Evolutionary conservation across 2,888 invertebrate genomes (phyloP).

Genomic region (Tryphoninae sp.): DNA sequence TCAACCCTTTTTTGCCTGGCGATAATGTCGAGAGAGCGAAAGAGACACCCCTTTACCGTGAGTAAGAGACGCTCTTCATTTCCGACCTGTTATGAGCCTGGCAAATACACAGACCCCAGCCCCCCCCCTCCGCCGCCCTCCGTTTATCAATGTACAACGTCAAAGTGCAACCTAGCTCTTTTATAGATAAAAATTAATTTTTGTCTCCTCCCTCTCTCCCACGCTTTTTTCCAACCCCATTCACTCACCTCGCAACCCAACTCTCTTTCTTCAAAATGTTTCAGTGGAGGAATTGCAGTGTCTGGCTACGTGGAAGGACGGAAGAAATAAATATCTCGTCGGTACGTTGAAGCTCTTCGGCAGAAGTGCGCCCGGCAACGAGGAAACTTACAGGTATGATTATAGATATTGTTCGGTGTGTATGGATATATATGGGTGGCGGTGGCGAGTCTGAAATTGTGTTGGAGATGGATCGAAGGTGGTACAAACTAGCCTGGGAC

Average conservation of each 20-base stretch:
- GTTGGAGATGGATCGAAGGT: slow-evolving; percentile 48
- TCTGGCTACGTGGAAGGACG: slow-evolving; percentile 92
- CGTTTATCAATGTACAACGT: background rate
- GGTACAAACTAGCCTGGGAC: slow-evolving; percentile 10
- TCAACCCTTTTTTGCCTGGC: slow-evolving; percentile 48
- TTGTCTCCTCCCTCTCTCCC: slow-evolving; percentile 1
- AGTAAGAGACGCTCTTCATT: background rate
- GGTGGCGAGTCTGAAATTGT: slow-evolving; percentile 15
- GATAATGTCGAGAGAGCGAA: background rate
- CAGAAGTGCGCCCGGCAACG: slow-evolving; percentile 84
- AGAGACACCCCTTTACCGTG: slow-evolving; percentile 6
- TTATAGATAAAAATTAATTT: slow-evolving; percentile 32
- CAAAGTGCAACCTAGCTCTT: slow-evolving; percentile 35
- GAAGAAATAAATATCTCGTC: slow-evolving; percentile 89
- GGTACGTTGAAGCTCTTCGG: slow-evolving; percentile 87
- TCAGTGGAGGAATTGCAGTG: slow-evolving; percentile 91
- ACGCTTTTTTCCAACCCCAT: slow-evolving; percentile 1
- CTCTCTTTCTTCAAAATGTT: slow-evolving; percentile 58
- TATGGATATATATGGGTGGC: background rate
- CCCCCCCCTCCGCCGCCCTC: background rate
- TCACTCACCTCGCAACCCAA: background rate
- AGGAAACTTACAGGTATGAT: slow-evolving; percentile 89
- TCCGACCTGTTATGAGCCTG: slow-evolving; percentile 10
- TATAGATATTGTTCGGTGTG: slow-evolving; percentile 14
- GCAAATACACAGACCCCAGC: background rate